Base-by-base conservation (phyloP, 2,888 invertebrate species). In the Ligdia adustata region DNA sequence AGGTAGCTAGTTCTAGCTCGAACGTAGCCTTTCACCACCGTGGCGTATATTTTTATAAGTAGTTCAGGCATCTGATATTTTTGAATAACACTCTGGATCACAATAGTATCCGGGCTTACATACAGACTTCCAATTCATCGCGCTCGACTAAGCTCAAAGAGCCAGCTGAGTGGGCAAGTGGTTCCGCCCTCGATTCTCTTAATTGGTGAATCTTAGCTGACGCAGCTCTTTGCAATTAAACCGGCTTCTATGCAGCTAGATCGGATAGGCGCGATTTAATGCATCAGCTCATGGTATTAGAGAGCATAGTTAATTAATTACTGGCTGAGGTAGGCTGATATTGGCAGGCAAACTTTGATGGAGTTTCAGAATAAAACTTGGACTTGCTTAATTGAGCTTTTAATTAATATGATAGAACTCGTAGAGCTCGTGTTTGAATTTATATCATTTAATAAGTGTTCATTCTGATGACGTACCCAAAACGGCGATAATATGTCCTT, bases 121-220 rank as follows among this genome's bases (percentile, higher is more conserved):
- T 26, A 37, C 13, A 43, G n/a, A n/a, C n/a, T n/a, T n/a, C 33
- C 28, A 54, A 50, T 37, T 56, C 27, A 20, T 27, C 24, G 52
- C 50, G 59, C 61, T 58, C 52, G 39, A 46, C 60, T 64, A 56
- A 57, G 63, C 59, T 62, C 60, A 48, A 55, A 54, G 55, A 64
- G 55, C 38, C 45, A 55, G 86, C 84, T 82, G 83, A 86, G 70
- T 75, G 70, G 64, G 79, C 82, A 61, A 72, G 66, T 60, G 78
- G 83, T 84, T 82, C 79, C 83, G 82, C 77, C 75, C 58, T 76
- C 75, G 84, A 81, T 80, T 82, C 78, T 58, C 79, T 79, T 89
- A 89, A 89, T 88, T 88, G 87, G 79, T 80, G 82, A 85, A 80
- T 88, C 87, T 89, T 88, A 84, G 87, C 87, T 85, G 86, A 85